Evolutionary conservation across 2,113 vertebrate genomes (phyloP).

Genomic region (Pleuronectes platessa): DNA sequence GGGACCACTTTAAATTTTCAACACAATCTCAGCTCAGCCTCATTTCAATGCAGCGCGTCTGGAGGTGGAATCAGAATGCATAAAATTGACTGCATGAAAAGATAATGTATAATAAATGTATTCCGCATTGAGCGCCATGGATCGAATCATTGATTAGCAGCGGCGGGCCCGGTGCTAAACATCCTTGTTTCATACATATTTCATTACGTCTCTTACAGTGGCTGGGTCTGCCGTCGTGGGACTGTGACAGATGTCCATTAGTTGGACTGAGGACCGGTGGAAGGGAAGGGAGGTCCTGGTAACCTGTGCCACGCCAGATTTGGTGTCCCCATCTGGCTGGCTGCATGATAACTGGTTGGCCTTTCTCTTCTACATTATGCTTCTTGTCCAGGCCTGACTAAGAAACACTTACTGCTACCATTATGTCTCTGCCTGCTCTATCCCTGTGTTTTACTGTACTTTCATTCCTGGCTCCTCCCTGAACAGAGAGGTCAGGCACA

Average conservation of each 20-base stretch:
- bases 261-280: slow-evolving; percentile 59
- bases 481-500: slow-evolving; percentile 5
- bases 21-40: slow-evolving; percentile 69
- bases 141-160: slow-evolving; percentile 81
- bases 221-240: slow-evolving; percentile 70
- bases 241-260: slow-evolving; percentile 85
- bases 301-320: slow-evolving; percentile 69
- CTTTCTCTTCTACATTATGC: slow-evolving; percentile 49
- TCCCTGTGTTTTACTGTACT: not conserved
- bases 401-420: slow-evolving; percentile 4
- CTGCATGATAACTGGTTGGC: slow-evolving; percentile 30
- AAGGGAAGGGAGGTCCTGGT: slow-evolving; percentile 72
- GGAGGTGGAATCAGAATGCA: slow-evolving; percentile 73
- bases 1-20: slow-evolving; percentile 75
- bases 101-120: slow-evolving; percentile 79
- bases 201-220: slow-evolving; percentile 75
- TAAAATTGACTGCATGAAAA: slow-evolving; percentile 76
- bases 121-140: slow-evolving; percentile 55
- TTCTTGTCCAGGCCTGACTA: slow-evolving; percentile 32
- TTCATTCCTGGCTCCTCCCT: not conserved
- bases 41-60: slow-evolving; percentile 67
- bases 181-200: slow-evolving; percentile 84
- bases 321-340: slow-evolving; percentile 69
- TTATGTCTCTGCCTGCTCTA: not conserved
- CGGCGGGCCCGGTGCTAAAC: slow-evolving; percentile 57